Evolutionary conservation across 2,888 invertebrate genomes (phyloP).

Genomic region (Tipula helvola): DNA sequence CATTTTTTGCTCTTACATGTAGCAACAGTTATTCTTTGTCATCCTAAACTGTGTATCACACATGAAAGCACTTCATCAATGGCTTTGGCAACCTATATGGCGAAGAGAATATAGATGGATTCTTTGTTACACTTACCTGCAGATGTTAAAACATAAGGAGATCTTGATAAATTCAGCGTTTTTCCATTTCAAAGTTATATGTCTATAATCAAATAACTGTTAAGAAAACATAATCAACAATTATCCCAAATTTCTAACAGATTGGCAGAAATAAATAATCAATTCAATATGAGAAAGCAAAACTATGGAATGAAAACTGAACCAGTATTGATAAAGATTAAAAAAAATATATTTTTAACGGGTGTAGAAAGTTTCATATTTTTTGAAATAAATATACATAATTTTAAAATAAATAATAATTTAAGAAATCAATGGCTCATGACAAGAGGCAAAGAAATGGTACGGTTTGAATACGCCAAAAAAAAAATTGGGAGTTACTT

Average conservation of each 20-base stretch:
- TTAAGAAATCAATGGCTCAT: neutral
- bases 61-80: neutral
- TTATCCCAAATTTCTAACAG: too few relatives aligned
- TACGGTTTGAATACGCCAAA: neutral
- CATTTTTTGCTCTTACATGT: neutral
- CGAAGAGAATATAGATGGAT: too few relatives aligned
- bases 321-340: neutral
- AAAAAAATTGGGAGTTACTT: neutral
- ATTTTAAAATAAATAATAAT: neutral
- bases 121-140: too few relatives aligned
- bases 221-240: too few relatives aligned
- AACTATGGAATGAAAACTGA: too few relatives aligned
- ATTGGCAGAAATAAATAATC: too few relatives aligned
- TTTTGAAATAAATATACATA: neutral
- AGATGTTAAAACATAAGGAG: too few relatives aligned
- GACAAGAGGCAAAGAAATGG: neutral
- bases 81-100: too few relatives aligned
- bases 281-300: neutral
- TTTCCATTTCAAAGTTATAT: too few relatives aligned
- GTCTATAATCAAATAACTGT: too few relatives aligned
- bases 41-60: neutral
- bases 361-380: neutral
- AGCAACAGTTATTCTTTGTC: neutral
- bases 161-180: too few relatives aligned
- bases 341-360: neutral